phyloP scores from a whole-genome alignment of 2,888 invertebrate species.

The Nysson spinosus region DNA sequence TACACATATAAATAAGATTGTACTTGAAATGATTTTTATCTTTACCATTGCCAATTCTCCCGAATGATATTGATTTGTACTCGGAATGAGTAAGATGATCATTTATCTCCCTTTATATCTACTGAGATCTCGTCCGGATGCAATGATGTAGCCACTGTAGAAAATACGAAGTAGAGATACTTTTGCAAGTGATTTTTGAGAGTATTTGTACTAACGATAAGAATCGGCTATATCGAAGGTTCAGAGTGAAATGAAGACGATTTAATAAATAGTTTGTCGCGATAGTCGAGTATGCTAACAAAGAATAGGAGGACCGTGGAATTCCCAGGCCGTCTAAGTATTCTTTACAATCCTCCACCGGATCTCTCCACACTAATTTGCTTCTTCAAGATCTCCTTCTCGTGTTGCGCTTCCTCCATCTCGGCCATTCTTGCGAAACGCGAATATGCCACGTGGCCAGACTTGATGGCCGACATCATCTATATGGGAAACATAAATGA shows the following conservation, averaged over 20 bases:
- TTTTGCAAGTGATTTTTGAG: conserved; percentile 1
- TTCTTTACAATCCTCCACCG: conserved; percentile 92
- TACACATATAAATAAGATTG: conserved; percentile 30
- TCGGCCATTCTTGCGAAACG: conserved; percentile 97
- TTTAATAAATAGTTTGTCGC: conserved; percentile 26
- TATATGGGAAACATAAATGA: conserved; percentile 74
- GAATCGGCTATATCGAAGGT: conserved; percentile 19
- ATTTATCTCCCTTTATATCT: too few species aligned
- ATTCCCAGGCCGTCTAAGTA: conserved; percentile 13
- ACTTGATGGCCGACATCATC: conserved; percentile 99
- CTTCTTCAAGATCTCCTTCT: conserved; percentile 86
- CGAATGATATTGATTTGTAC: not conserved
- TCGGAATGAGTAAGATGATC: too few species aligned
- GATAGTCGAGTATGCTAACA: conserved; percentile 2
- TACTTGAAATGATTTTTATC: conserved; percentile 6
- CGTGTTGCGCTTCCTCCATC: conserved; percentile 91
- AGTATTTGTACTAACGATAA: conserved; percentile 28
- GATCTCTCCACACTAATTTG: conserved; percentile 93
- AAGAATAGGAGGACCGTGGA: conserved; percentile 4
- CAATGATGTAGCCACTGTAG: conserved; percentile 17
- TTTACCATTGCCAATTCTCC: not conserved
- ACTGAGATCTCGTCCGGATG: conserved; percentile 3
- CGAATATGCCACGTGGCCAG: conserved; percentile 96
- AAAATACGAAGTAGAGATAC: conserved; percentile 26
- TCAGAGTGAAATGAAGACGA: conserved; percentile 16